phyloP scores from a whole-genome alignment of 2,797 vertebrate genomes.

The Euphonia xanthogaster region DNA sequence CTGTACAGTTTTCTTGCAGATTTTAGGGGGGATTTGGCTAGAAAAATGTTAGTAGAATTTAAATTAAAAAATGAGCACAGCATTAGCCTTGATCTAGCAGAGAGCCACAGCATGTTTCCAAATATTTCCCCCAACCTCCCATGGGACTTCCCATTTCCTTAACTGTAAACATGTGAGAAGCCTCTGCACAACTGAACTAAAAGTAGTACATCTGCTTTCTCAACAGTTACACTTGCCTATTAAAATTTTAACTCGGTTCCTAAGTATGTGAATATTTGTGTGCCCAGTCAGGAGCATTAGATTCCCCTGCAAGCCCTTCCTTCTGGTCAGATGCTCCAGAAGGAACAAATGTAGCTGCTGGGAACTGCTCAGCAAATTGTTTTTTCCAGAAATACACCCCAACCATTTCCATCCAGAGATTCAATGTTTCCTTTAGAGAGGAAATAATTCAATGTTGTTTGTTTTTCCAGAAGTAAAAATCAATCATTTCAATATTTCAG shows the following conservation, averaged over 20 bases:
- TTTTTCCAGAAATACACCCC: constrained; percentile 19
- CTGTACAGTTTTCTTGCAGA: not conserved
- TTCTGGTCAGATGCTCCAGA: not conserved
- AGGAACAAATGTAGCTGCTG: not conserved
- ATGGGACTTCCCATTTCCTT: not conserved
- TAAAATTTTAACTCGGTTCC: not conserved
- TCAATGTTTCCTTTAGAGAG: not conserved
- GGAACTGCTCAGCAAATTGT: not conserved
- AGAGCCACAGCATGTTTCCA: not conserved
- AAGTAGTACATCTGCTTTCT: not conserved
- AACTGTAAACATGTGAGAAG: not conserved
- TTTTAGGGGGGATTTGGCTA: not conserved
- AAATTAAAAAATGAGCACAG: not conserved
- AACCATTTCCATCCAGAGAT: constrained; percentile 3
- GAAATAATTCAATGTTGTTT: not conserved
- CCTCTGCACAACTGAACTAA: not conserved
- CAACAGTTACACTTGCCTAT: not conserved
- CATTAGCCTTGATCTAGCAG: not conserved
- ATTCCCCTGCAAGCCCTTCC: not conserved
- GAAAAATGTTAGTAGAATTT: not conserved
- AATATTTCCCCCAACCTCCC: constrained; percentile 18
- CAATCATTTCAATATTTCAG: not conserved
- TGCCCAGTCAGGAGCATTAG: not conserved
- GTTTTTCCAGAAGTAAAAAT: not conserved
- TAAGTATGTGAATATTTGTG: accelerated